These are phyloP conservation scores for Drosophila punjabiensis DNA, from an alignment of 1,140 invertebrate species.

Conservation along the genomic window DNA sequence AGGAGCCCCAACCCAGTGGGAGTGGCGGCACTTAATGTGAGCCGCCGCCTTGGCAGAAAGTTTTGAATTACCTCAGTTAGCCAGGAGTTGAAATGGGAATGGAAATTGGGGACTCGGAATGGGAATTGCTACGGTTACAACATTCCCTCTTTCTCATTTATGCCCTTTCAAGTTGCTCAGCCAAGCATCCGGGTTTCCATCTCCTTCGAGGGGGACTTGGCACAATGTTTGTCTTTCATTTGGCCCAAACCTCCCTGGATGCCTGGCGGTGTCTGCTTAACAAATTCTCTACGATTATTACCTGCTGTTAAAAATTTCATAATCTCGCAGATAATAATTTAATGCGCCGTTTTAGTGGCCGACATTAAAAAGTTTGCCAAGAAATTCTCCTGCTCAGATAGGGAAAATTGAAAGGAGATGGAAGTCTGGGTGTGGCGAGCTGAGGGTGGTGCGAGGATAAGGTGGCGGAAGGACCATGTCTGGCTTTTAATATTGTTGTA, in stretches of 20 bases:
- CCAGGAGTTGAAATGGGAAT: slow-evolving; percentile 25
- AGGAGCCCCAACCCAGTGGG: not conserved
- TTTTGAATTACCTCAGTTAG: slow-evolving; percentile 83
- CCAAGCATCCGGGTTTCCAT: slow-evolving; percentile 59
- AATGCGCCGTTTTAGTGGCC: slow-evolving; percentile 76
- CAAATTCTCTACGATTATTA: slow-evolving; percentile 80
- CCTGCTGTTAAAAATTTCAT: slow-evolving; percentile 84
- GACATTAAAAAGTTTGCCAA: slow-evolving; percentile 80
- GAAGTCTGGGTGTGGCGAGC: not conserved
- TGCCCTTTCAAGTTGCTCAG: slow-evolving; percentile 81
- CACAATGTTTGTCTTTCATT: slow-evolving; percentile 78
- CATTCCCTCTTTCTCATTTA: slow-evolving; percentile 62
- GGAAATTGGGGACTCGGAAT: slow-evolving; percentile 28
- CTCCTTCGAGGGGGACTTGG: slow-evolving; percentile 11
- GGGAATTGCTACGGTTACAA: slow-evolving; percentile 72
- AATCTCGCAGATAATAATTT: slow-evolving; percentile 82
- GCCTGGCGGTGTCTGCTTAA: slow-evolving; percentile 47
- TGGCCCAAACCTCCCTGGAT: slow-evolving; percentile 17
- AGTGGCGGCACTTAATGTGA: slow-evolving; percentile 66
- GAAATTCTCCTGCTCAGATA: slow-evolving; percentile 41
- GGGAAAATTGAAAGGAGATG: slow-evolving; percentile 28
- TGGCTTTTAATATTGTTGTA: slow-evolving; percentile 71
- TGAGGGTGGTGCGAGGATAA: not conserved
- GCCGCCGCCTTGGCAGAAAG: slow-evolving; percentile 69
- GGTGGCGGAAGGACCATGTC: slow-evolving; percentile 31